Evolutionary conservation across 2,888 invertebrate species (phyloP).

Genomic region (Noctua comes): DNA sequence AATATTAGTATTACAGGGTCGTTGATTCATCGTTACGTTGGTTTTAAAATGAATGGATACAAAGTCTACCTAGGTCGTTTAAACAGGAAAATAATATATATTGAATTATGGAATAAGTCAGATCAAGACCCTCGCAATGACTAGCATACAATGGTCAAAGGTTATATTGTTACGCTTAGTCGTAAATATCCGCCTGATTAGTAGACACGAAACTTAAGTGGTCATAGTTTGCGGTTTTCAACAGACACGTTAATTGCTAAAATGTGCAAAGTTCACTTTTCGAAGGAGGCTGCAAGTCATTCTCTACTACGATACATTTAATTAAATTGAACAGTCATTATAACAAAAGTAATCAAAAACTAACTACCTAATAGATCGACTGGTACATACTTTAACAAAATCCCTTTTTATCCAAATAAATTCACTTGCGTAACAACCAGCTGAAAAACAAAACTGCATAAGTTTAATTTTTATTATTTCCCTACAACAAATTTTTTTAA

Average conservation of each 20-base stretch:
- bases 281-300: too few species aligned
- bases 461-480: constrained; percentile 14
- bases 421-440: neutral
- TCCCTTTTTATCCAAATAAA: constrained; percentile 2
- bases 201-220: too few species aligned
- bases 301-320: too few species aligned
- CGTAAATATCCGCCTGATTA: neutral
- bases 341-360: too few species aligned
- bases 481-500: constrained; percentile 4
- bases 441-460: constrained; percentile 21
- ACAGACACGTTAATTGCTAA: neutral
- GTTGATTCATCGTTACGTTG: constrained; percentile 7
- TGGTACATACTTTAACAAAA: too few species aligned
- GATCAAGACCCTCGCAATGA: neutral
- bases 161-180: neutral
- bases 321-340: too few species aligned
- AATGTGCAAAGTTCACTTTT: neutral
- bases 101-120: neutral
- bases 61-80: neutral
- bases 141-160: neutral
- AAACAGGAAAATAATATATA: neutral
- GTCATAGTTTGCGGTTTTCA: neutral
- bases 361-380: too few species aligned
- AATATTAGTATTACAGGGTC: constrained; percentile 28
- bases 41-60: neutral